These are phyloP conservation scores for Catajapyx aquilonaris DNA, from an alignment of 1,140 invertebrate genomes.

Conservation along the genomic window DNA sequence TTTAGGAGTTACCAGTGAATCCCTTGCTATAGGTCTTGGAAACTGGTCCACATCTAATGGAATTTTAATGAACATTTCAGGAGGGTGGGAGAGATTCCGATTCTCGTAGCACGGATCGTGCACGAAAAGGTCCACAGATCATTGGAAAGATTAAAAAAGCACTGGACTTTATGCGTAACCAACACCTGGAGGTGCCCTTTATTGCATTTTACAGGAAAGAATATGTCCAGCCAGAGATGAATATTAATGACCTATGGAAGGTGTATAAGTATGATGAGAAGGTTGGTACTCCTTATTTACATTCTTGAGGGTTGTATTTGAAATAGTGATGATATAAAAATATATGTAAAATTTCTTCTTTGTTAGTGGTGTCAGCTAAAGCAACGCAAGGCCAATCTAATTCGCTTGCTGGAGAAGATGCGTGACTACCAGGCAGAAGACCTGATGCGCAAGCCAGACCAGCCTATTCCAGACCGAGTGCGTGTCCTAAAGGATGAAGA, in stretches of 20 bases:
- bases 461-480: slow-evolving; percentile 58
- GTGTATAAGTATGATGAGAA: slow-evolving; percentile 91
- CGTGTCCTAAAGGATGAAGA: slow-evolving; percentile 69
- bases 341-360: too few species aligned
- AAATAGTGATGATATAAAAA: too few species aligned
- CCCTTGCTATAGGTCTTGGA: too few species aligned
- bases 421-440: slow-evolving; percentile 70
- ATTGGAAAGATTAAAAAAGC: slow-evolving; percentile 81
- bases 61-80: neutral
- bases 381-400: slow-evolving; percentile 63
- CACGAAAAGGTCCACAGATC: slow-evolving; percentile 36
- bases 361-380: slow-evolving; percentile 75
- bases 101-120: slow-evolving; percentile 30
- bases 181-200: slow-evolving; percentile 88
- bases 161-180: slow-evolving; percentile 87
- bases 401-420: slow-evolving; percentile 77
- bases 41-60: too few species aligned
- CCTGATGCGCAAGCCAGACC: slow-evolving; percentile 62
- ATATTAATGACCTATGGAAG: slow-evolving; percentile 91
- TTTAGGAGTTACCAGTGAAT: too few species aligned
- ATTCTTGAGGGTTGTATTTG: too few species aligned
- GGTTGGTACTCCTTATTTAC: slow-evolving; percentile 27
- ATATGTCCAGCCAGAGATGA: slow-evolving; percentile 83
- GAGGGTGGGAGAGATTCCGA: neutral
- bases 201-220: slow-evolving; percentile 98